A percentile compares a stretch with the other conserved stretches of the same genome.
These are phyloP conservation scores for Boloria euphrosyne DNA, from an alignment of 2,888 invertebrate species.

Conservation along the genomic window DNA sequence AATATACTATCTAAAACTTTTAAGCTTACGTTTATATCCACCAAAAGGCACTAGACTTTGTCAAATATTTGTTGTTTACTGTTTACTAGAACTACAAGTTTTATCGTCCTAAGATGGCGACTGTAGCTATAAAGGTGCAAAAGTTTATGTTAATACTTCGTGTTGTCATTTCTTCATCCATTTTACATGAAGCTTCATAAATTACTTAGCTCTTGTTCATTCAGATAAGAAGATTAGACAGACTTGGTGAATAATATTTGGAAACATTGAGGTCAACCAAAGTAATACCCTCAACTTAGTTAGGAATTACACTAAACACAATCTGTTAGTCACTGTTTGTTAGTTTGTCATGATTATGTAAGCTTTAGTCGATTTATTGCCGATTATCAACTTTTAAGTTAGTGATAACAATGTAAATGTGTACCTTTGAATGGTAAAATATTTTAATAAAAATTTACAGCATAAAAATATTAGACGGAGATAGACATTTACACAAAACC, in stretches of 20 bases:
- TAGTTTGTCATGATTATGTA: too few relatives aligned
- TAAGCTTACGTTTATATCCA: slow-evolving; percentile 1
- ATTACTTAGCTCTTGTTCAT: slow-evolving; percentile 7
- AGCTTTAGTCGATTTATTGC: too few relatives aligned
- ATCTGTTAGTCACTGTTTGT: too few relatives aligned
- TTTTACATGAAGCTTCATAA: slow-evolving; percentile 13
- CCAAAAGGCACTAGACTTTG: neutral
- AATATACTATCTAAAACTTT: neutral
- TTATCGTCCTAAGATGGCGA: neutral
- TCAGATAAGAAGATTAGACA: slow-evolving; percentile 8
- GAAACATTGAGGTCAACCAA: neutral
- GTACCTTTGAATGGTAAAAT: too few relatives aligned
- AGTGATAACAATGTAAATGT: too few relatives aligned
- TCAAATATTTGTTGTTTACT: slow-evolving; percentile 15
- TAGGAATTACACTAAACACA: too few relatives aligned
- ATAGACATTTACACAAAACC: too few relatives aligned
- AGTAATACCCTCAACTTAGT: too few relatives aligned
- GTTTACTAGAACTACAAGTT: slow-evolving; percentile 9
- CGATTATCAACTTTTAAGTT: too few relatives aligned
- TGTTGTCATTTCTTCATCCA: slow-evolving; percentile 12
- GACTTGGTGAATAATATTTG: neutral
- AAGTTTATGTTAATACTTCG: slow-evolving; percentile 10
- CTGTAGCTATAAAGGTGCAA: slow-evolving; percentile 8
- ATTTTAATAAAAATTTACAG: too few relatives aligned
- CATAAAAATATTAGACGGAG: too few relatives aligned